Evolutionary conservation across 2,888 invertebrate species (phyloP).

Genomic region (Temnothorax unifasciatus): DNA sequence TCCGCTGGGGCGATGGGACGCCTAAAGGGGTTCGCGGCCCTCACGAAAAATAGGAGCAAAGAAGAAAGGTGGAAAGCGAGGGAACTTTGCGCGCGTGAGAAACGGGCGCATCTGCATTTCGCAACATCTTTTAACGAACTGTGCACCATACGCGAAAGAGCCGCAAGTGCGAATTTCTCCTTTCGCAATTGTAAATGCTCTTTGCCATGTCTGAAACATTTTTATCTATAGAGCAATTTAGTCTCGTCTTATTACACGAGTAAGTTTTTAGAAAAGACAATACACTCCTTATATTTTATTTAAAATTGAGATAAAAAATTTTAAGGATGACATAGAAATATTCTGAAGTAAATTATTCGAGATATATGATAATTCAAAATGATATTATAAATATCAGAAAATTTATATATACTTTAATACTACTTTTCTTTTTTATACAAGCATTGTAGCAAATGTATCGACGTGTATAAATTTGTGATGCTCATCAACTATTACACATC

Average conservation of each 20-base stretch:
- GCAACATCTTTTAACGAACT: conserved; percentile 18
- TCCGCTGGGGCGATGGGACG: conserved; percentile 26
- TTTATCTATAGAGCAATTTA: neutral
- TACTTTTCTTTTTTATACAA: no score
- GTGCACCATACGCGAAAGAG: neutral
- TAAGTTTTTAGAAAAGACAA: neutral
- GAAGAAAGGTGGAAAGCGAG: neutral
- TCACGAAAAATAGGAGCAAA: conserved; percentile 3
- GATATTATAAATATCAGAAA: no score
- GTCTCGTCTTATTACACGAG: neutral
- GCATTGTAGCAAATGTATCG: no score
- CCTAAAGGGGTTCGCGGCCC: neutral
- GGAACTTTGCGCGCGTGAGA: conserved; percentile 9
- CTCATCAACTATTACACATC: no score
- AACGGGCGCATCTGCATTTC: conserved; percentile 24
- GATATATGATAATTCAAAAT: no score
- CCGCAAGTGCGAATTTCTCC: neutral
- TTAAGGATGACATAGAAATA: neutral
- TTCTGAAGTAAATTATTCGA: no score
- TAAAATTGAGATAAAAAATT: neutral
- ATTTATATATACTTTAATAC: no score
- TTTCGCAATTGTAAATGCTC: neutral
- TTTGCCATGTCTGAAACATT: neutral
- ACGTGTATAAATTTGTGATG: no score
- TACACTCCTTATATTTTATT: neutral